Percentiles rank a stretch among this genome's conserved stretches.
phyloP scores from a whole-genome alignment of 2,888 invertebrate genomes.

The Fragum sueziense region DNA sequence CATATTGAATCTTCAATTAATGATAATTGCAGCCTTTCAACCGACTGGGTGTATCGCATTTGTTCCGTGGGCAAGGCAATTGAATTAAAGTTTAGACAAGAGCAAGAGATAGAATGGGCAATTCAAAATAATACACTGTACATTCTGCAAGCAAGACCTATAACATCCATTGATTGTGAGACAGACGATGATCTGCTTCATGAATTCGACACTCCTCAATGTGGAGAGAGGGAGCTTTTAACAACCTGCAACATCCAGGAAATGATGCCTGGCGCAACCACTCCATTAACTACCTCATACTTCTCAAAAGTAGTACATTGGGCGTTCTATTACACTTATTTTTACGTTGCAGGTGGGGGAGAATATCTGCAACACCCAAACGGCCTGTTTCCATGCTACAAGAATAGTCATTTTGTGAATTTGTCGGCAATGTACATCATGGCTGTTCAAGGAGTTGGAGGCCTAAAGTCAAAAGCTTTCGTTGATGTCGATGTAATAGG shows the following conservation, averaged over 20 bases:
- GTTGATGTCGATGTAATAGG: background rate
- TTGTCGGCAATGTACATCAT: background rate
- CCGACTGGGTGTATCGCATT: background rate
- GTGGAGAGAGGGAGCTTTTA: background rate
- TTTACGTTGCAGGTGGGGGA: background rate
- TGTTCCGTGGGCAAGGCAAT: conserved; percentile 1
- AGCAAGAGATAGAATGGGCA: conserved; percentile 34
- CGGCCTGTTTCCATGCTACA: background rate
- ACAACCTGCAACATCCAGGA: conserved; percentile 28
- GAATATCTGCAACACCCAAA: background rate
- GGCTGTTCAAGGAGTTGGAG: background rate
- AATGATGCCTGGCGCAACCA: conserved; percentile 26
- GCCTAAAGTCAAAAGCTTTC: background rate
- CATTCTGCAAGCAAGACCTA: conserved; percentile 27
- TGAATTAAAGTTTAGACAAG: background rate
- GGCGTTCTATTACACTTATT: background rate
- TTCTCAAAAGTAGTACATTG: background rate
- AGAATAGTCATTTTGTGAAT: background rate
- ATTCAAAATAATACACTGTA: background rate
- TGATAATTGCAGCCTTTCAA: background rate
- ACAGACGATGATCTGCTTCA: conserved; percentile 23
- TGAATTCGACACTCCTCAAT: conserved; percentile 33
- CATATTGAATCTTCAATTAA: background rate
- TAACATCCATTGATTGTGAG: conserved; percentile 1
- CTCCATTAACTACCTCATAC: conserved; percentile 8